These are phyloP conservation scores for Philereme vetulata DNA, from an alignment of 2,888 invertebrate species.

Conservation along the genomic window DNA sequence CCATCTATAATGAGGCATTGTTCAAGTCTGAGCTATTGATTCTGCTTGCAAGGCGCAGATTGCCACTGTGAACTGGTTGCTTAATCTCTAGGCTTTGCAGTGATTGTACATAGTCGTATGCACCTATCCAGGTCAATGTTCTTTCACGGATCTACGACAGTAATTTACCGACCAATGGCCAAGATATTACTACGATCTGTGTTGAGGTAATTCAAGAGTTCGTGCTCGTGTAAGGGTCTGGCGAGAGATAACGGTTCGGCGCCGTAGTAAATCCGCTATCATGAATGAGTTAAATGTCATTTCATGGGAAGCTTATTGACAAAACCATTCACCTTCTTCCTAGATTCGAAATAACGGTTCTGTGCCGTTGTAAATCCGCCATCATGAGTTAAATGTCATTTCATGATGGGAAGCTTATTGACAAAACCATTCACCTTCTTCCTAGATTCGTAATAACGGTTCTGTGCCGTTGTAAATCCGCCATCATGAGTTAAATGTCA, in stretches of 20 bases:
- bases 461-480: too few species aligned
- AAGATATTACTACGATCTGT: conserved; percentile 53
- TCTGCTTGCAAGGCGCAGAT: conserved; percentile 64
- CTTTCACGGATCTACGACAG: conserved; percentile 63
- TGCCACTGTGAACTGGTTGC: conserved; percentile 57
- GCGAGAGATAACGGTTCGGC: conserved; percentile 37
- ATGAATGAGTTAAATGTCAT: conserved; percentile 59
- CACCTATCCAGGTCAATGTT: conserved; percentile 59
- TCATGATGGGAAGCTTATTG: too few species aligned
- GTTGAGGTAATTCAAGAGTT: conserved; percentile 46
- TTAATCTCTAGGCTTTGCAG: conserved; percentile 47
- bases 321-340: conserved; percentile 3
- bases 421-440: too few species aligned
- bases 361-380: too few species aligned
- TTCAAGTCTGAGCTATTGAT: conserved; percentile 71
- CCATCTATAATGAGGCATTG: conserved; percentile 76
- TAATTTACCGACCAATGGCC: conserved; percentile 60
- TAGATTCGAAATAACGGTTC: too few species aligned
- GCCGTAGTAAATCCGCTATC: conserved; percentile 63
- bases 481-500: too few species aligned
- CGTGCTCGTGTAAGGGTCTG: conserved; percentile 50
- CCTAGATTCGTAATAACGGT: too few species aligned
- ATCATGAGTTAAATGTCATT: too few species aligned
- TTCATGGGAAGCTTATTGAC: conserved; percentile 36
- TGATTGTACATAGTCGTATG: conserved; percentile 33